Evolutionary conservation across 2,113 vertebrate genomes (phyloP).

Genomic region (Larimichthys polyactis): DNA sequence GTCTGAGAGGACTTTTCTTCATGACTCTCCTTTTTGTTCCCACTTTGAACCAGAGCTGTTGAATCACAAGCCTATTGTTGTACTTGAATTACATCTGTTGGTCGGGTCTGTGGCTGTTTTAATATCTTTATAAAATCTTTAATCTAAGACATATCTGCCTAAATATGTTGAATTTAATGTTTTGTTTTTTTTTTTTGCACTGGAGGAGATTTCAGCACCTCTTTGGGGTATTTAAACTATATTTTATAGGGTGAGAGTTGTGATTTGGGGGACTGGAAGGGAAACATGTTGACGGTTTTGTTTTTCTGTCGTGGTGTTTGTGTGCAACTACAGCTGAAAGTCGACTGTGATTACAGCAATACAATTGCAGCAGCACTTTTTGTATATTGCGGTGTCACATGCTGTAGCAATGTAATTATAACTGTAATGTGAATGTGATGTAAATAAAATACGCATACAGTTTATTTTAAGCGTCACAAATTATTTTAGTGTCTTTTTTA

Average conservation of each 20-base stretch:
- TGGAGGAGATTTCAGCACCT: conserved; percentile 41
- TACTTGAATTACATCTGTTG: conserved; percentile 63
- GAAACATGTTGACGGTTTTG: conserved; percentile 21
- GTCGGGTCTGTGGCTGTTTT: conserved; percentile 48
- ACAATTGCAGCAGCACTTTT: conserved; percentile 68
- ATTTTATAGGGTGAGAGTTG: conserved; percentile 42
- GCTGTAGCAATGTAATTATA: conserved; percentile 54
- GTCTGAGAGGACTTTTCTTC: conserved; percentile 48
- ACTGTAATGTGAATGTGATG: conserved; percentile 72
- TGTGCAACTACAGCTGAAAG: conserved; percentile 44
- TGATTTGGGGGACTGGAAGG: conserved; percentile 27
- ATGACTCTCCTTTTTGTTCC: conserved; percentile 23
- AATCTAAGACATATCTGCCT: conserved; percentile 31
- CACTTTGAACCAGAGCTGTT: conserved; percentile 33
- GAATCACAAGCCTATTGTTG: conserved; percentile 46
- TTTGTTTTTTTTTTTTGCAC: conserved; percentile 66
- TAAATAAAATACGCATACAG: conserved; percentile 72
- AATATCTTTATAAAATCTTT: conserved; percentile 41
- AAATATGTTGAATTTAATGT: conserved; percentile 35
- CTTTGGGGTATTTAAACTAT: conserved; percentile 54
- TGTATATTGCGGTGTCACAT: conserved; percentile 45
- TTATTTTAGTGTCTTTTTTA: neutral
- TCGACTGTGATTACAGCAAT: conserved; percentile 52
- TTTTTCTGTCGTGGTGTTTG: conserved; percentile 51
- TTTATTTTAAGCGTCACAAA: conserved; percentile 21